Conservation (phyloP, 2,888 invertebrate species). For the Sminthurides aquaticus region DNA sequence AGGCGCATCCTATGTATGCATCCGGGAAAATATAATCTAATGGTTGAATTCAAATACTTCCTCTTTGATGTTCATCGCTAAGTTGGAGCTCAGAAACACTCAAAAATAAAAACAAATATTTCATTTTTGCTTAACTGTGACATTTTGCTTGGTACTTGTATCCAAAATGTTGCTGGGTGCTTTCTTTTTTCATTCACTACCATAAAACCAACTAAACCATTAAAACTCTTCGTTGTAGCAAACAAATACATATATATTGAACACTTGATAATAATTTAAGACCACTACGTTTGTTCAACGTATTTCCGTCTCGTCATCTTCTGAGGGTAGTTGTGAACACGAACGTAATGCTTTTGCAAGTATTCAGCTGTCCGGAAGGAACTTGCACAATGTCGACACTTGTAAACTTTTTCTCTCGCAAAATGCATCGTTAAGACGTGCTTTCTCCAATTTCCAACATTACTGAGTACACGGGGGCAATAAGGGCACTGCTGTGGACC, state of each 20-base stretch:
- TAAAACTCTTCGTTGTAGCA: neutral
- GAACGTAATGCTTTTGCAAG: slow-evolving; percentile 45
- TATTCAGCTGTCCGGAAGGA: slow-evolving; percentile 46
- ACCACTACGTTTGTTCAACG: slow-evolving; percentile 22
- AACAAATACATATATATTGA: neutral
- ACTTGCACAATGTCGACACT: slow-evolving; percentile 45
- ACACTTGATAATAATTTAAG: neutral
- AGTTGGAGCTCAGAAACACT: too few species aligned
- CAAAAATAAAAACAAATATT: too few species aligned
- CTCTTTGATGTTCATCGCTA: too few species aligned
- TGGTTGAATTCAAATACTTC: too few species aligned
- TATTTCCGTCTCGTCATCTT: slow-evolving; percentile 44
- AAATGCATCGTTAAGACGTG: slow-evolving; percentile 46
- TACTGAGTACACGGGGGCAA: slow-evolving; percentile 45
- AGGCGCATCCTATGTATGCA: too few species aligned
- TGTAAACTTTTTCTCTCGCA: slow-evolving; percentile 44
- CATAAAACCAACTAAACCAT: too few species aligned
- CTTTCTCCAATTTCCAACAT: slow-evolving; percentile 46
- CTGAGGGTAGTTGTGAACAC: slow-evolving; percentile 45
- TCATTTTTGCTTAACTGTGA: too few species aligned
- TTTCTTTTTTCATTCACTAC: too few species aligned
- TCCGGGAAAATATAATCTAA: too few species aligned
- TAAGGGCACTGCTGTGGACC: slow-evolving; percentile 45
- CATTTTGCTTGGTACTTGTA: too few species aligned
- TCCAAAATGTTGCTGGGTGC: too few species aligned